These are phyloP conservation scores for Enteromius anoplus DNA, from an alignment of 2,797 vertebrate genomes.

Conservation along the genomic window DNA sequence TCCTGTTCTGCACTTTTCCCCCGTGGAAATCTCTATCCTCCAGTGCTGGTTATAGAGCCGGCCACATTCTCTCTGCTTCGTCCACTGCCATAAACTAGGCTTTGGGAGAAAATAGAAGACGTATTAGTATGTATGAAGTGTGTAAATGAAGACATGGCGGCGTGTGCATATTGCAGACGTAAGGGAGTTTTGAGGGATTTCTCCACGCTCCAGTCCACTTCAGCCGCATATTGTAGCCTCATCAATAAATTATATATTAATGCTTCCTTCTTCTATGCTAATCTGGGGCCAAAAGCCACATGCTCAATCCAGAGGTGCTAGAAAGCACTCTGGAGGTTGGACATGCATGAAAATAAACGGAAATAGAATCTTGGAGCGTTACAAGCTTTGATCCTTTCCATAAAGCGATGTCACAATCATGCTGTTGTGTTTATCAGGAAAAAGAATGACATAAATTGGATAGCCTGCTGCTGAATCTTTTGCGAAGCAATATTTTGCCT, in stretches of 20 bases:
- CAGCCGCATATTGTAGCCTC: conserved; percentile 71
- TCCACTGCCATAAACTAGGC: conserved; percentile 56
- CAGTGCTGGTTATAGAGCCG: conserved; percentile 59
- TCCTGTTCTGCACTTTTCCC: conserved; percentile 50
- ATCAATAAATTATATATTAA: conserved; percentile 79
- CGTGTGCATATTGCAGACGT: conserved; percentile 72
- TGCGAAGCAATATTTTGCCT: not conserved
- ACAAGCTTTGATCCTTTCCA: conserved; percentile 36
- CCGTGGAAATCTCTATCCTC: conserved; percentile 49
- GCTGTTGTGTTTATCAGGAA: conserved; percentile 8
- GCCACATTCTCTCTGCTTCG: conserved; percentile 44
- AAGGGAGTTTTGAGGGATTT: conserved; percentile 72
- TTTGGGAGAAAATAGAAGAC: conserved; percentile 53
- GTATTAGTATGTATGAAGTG: conserved; percentile 69
- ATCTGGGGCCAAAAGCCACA: conserved; percentile 61
- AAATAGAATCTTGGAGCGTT: conserved; percentile 46
- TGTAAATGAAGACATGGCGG: conserved; percentile 71
- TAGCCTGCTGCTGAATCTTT: not conserved
- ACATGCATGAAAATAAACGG: conserved; percentile 62
- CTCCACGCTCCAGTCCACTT: conserved; percentile 69
- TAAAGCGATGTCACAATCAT: conserved; percentile 38
- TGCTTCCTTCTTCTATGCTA: conserved; percentile 68
- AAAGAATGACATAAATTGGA: not conserved
- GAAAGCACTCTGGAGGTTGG: conserved; percentile 58
- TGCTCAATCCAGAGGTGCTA: conserved; percentile 55